These are phyloP conservation scores for mouse (Mus musculus) DNA, from an alignment of 2,113 vertebrate species.

Conservation along the genomic window DNA sequence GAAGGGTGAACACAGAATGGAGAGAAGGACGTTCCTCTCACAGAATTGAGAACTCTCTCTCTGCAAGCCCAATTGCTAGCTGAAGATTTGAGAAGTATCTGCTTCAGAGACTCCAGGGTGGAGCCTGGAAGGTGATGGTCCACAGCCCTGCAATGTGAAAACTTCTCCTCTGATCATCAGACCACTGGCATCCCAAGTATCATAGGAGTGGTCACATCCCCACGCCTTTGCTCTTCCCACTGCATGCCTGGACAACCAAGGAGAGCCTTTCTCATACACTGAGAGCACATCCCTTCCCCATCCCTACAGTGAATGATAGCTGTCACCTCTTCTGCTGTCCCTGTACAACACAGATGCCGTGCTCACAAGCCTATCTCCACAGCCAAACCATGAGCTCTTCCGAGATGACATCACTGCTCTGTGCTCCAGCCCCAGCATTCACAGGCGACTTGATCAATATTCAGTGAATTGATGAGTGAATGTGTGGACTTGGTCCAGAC, in stretches of 20 bases:
- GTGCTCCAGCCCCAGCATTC: neutral
- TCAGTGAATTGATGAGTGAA: neutral
- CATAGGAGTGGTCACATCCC: fast-evolving
- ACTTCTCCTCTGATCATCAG: neutral
- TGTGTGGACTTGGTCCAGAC: slow-evolving; percentile 1
- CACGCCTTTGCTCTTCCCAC: fast-evolving
- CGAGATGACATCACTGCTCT: neutral
- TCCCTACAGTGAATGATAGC: neutral
- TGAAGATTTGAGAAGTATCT: neutral
- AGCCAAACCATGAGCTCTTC: neutral
- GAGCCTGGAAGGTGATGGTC: neutral
- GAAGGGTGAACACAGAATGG: neutral
- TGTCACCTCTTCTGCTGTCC: neutral
- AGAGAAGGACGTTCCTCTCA: neutral
- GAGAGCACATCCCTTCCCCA: neutral
- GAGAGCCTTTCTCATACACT: neutral
- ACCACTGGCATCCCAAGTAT: neutral
- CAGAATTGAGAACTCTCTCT: neutral
- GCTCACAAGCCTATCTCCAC: neutral
- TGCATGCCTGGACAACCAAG: neutral
- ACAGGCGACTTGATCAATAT: neutral
- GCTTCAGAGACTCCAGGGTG: neutral
- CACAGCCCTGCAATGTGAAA: neutral
- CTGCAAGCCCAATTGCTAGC: neutral
- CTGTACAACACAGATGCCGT: neutral